Conservation (phyloP, 1,140 invertebrate genomes). For the Ips nitidus region DNA sequence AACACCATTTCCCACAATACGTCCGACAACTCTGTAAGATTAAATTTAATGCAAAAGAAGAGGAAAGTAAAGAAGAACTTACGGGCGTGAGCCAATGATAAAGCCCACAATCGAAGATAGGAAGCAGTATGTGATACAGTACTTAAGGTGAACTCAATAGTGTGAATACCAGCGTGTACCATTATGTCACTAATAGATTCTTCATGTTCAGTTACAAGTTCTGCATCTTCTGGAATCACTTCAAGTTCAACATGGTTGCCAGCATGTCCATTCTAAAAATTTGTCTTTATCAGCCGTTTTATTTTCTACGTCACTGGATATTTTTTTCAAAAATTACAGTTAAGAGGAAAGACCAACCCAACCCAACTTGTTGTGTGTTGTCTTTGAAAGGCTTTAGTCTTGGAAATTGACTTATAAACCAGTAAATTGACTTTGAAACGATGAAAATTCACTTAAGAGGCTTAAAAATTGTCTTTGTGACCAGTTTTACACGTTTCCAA, state of each 20-base stretch:
- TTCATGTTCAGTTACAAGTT: slow-evolving; percentile 54
- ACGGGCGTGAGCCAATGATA: slow-evolving; percentile 94
- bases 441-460: too few species aligned
- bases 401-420: too few species aligned
- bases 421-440: too few species aligned
- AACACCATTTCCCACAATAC: slow-evolving; percentile 90
- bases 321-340: background rate
- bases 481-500: too few species aligned
- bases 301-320: too few species aligned
- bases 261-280: slow-evolving; percentile 18
- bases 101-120: slow-evolving; percentile 93
- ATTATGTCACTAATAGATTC: slow-evolving; percentile 84
- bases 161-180: slow-evolving; percentile 93
- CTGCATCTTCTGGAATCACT: slow-evolving; percentile 23
- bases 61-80: slow-evolving; percentile 51
- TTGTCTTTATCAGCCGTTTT: background rate
- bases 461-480: too few species aligned
- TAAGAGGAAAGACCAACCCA: too few species aligned
- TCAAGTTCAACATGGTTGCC: slow-evolving; percentile 41
- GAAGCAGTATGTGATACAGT: slow-evolving; percentile 96
- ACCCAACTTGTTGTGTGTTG: too few species aligned
- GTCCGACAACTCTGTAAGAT: slow-evolving; percentile 79
- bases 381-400: too few species aligned
- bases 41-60: slow-evolving; percentile 1
- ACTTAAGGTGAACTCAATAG: slow-evolving; percentile 95